These are phyloP conservation scores for Omphaloscelis lunosa DNA, from an alignment of 2,888 invertebrate species.

Conservation along the genomic window DNA sequence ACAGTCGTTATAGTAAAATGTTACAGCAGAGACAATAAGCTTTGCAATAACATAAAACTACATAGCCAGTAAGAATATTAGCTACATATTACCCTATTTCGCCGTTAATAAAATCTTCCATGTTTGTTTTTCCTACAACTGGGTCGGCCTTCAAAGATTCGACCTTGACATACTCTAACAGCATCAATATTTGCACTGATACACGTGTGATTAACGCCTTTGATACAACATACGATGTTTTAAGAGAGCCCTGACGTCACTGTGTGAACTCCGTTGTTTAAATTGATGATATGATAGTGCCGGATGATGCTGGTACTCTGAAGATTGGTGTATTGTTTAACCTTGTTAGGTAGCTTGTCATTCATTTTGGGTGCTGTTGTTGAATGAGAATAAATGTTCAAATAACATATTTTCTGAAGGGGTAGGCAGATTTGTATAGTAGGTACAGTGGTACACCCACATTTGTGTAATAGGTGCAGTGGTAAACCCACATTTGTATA, in stretches of 20 bases:
- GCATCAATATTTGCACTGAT: conserved; percentile 49
- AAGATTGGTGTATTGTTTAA: conserved; percentile 21
- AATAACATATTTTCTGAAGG: too few relatives aligned
- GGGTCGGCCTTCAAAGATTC: conserved; percentile 31
- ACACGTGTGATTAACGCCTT: conserved; percentile 47
- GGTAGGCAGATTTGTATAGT: too few relatives aligned
- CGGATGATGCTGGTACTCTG: conserved; percentile 5
- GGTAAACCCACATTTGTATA: too few relatives aligned
- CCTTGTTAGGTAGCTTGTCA: conserved; percentile 6
- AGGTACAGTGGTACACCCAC: too few relatives aligned
- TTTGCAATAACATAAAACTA: conserved; percentile 18
- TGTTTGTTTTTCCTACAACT: conserved; percentile 53
- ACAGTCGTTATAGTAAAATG: background rate
- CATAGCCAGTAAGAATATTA: background rate
- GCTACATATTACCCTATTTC: conserved; percentile 28
- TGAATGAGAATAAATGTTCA: too few relatives aligned
- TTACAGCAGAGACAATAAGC: conserved; percentile 8
- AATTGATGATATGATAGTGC: conserved; percentile 29
- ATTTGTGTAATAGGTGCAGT: too few relatives aligned
- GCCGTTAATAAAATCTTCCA: conserved; percentile 40
- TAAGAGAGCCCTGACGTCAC: conserved; percentile 28
- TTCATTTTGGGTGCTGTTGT: background rate
- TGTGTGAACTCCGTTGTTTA: conserved; percentile 14
- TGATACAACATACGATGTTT: conserved; percentile 31
- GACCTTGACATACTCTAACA: conserved; percentile 50